Evolutionary conservation across 2,113 vertebrate species (phyloP).

Genomic region (Coracopsis vasa): DNA sequence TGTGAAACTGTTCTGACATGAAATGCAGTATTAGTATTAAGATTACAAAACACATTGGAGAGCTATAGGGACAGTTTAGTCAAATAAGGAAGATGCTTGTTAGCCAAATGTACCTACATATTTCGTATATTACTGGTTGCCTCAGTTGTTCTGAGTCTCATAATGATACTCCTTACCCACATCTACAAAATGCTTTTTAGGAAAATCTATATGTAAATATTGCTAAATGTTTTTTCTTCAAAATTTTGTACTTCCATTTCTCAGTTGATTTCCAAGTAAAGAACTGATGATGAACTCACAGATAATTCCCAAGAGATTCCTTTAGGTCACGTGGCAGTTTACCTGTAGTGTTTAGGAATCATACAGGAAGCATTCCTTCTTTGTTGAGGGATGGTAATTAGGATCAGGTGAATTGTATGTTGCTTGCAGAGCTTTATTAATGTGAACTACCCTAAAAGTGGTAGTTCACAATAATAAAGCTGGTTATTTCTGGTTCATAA

Average conservation of each 20-base stretch:
- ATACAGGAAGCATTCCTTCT: neutral
- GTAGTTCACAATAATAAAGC: conserved; percentile 1
- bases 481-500: conserved; percentile 37
- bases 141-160: neutral
- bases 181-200: neutral
- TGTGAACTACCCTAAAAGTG: neutral
- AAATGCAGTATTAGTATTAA: neutral
- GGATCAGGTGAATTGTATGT: neutral
- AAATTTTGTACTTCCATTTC: neutral
- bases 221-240: neutral
- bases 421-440: neutral
- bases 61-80: neutral
- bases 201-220: neutral
- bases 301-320: neutral
- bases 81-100: neutral
- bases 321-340: neutral
- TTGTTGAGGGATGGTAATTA: neutral
- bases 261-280: neutral
- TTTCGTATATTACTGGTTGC: neutral
- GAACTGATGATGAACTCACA: neutral
- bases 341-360: neutral
- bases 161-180: neutral
- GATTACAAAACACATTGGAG: neutral
- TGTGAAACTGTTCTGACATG: neutral
- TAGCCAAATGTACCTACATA: neutral